Conservation (phyloP, 1,140 invertebrate genomes). For the Phymastichus coffea region DNA sequence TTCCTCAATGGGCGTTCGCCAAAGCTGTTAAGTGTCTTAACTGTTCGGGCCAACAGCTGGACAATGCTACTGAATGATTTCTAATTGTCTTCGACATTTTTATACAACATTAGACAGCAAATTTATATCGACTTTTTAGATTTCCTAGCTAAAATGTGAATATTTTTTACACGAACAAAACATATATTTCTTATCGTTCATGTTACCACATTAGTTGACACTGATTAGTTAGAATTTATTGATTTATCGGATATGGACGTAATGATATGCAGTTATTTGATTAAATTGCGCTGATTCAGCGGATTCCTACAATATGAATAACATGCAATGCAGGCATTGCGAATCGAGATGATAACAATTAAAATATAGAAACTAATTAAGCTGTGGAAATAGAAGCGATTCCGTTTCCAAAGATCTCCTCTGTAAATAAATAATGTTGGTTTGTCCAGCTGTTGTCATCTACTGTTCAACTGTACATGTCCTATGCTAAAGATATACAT, state of each 20-base stretch:
- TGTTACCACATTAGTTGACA: too few species aligned
- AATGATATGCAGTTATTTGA: too few species aligned
- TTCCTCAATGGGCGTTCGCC: slow-evolving; percentile 36
- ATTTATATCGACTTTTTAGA: too few species aligned
- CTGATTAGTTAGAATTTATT: too few species aligned
- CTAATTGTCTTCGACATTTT: slow-evolving; percentile 26
- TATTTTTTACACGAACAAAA: too few species aligned
- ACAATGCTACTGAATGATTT: slow-evolving; percentile 38
- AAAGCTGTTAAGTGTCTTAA: slow-evolving; percentile 57
- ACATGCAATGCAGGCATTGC: slow-evolving; percentile 34
- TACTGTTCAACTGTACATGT: slow-evolving; percentile 51
- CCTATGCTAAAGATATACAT: slow-evolving; percentile 32
- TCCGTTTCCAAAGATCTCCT: too few species aligned
- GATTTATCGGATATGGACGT: too few species aligned
- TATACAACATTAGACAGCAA: too few species aligned
- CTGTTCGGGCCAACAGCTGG: slow-evolving; percentile 51
- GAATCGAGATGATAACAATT: slow-evolving; percentile 4
- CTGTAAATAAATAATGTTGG: slow-evolving; percentile 19
- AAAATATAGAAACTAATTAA: background rate
- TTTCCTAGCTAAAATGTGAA: too few species aligned
- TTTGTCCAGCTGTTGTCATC: slow-evolving; percentile 51
- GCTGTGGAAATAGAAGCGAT: background rate
- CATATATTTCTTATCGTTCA: too few species aligned
- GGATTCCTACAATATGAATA: slow-evolving; percentile 17
- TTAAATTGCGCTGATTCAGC: background rate